A percentile compares a stretch with the other conserved stretches of the same genome.
phyloP scores from a whole-genome alignment of 2,113 vertebrate genomes.

The Hucho hucho region DNA sequence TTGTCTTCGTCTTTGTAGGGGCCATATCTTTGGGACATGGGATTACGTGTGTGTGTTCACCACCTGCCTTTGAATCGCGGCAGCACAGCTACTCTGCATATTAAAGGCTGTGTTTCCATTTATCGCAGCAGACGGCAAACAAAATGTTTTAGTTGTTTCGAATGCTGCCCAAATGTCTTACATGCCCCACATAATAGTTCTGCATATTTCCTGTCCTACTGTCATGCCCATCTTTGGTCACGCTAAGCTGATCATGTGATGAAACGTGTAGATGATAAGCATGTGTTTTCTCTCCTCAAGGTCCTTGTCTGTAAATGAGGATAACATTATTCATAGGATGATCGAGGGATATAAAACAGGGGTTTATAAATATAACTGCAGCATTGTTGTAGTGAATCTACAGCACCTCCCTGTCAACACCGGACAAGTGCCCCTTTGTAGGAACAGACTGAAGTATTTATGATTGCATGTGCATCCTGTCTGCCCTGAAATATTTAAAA shows the following conservation, averaged over 20 bases:
- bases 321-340: neutral
- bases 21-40: slow-evolving; percentile 23
- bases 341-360: neutral
- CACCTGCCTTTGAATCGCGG: no score
- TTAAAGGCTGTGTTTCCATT: slow-evolving; percentile 26
- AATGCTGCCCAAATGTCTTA: slow-evolving; percentile 21
- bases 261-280: neutral
- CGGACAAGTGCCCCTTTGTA: slow-evolving; percentile 32
- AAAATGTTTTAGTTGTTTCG: neutral
- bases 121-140: slow-evolving; percentile 10
- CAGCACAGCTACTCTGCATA: slow-evolving; percentile 22
- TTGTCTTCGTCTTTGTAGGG: slow-evolving; percentile 37
- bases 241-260: neutral
- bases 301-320: slow-evolving; percentile 13
- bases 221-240: no score
- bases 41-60: slow-evolving; percentile 27
- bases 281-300: neutral
- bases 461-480: slow-evolving; percentile 59
- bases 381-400: slow-evolving; percentile 20
- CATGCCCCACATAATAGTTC: slow-evolving; percentile 4
- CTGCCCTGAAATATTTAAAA: slow-evolving; percentile 73
- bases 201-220: neutral
- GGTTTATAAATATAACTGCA: neutral
- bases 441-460: slow-evolving; percentile 66
- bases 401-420: slow-evolving; percentile 44